These are phyloP conservation scores for Quadroppia sp. DNA, from an alignment of 2,888 invertebrate species.

Conservation along the genomic window DNA sequence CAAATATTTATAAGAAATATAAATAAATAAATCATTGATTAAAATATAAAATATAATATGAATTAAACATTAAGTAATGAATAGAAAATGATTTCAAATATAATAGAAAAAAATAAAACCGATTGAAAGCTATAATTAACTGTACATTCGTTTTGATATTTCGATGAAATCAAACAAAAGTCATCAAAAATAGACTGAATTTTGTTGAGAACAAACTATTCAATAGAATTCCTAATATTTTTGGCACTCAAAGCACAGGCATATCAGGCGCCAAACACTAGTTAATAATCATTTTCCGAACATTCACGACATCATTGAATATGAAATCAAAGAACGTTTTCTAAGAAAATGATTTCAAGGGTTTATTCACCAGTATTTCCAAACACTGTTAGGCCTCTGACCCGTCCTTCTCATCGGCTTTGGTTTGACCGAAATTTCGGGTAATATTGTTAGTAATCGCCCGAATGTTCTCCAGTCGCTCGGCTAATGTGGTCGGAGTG, in stretches of 20 bases:
- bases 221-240: not conserved
- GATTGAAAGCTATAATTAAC: not conserved
- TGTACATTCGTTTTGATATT: not conserved
- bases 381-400: constrained; percentile 5
- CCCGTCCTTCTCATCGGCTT: not conserved
- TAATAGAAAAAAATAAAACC: not conserved
- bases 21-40: not conserved
- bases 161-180: not conserved
- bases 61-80: not conserved
- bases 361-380: too few species aligned
- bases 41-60: not conserved
- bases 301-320: too few species aligned
- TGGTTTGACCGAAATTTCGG: constrained; percentile 62
- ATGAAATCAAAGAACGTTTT: too few species aligned
- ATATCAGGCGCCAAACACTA: too few species aligned
- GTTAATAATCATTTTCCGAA: too few species aligned
- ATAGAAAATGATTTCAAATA: too few species aligned
- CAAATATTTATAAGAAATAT: not conserved
- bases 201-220: not conserved
- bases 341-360: too few species aligned
- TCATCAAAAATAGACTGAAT: not conserved
- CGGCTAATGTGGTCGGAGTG: constrained; percentile 33
- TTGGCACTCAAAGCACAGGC: not conserved
- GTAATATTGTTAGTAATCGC: constrained; percentile 72
- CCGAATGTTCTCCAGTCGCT: constrained; percentile 63